phyloP scores from a whole-genome alignment of 2,797 vertebrate genomes.

The Pyrocephalus nanus region DNA sequence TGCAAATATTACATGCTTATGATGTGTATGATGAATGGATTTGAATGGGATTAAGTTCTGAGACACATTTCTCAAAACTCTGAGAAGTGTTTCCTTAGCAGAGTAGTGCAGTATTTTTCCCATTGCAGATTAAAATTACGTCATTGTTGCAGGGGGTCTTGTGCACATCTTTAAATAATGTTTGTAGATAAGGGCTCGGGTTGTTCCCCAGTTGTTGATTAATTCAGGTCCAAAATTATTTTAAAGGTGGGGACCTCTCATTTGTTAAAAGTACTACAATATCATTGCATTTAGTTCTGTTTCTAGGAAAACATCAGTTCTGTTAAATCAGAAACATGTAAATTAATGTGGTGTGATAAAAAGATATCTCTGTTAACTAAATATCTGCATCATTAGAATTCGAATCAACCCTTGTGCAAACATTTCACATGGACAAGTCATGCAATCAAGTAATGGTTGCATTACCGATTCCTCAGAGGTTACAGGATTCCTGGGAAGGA shows the following conservation, averaged over 20 bases:
- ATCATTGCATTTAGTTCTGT: background rate
- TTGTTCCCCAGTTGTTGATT: background rate
- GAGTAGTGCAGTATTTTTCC: background rate
- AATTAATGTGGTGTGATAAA: background rate
- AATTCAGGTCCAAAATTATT: background rate
- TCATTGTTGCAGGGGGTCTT: background rate
- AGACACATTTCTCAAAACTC: background rate
- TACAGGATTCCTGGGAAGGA: background rate
- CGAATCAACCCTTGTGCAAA: background rate
- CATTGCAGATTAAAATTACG: background rate
- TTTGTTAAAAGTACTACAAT: background rate
- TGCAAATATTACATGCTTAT: background rate
- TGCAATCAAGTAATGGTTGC: background rate
- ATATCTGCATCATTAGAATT: background rate
- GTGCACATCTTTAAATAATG: background rate
- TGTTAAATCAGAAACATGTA: background rate
- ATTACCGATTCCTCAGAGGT: background rate
- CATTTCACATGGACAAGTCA: background rate
- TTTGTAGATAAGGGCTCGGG: background rate
- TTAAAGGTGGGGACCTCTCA: background rate
- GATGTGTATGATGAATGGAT: background rate
- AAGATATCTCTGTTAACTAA: background rate
- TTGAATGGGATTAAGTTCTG: background rate
- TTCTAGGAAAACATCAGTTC: background rate
- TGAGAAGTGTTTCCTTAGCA: background rate